A percentile compares a stretch with the other conserved stretches of the same genome.
phyloP scores from a whole-genome alignment of 2,888 invertebrate species.

The Synanthedon formicaeformis region DNA sequence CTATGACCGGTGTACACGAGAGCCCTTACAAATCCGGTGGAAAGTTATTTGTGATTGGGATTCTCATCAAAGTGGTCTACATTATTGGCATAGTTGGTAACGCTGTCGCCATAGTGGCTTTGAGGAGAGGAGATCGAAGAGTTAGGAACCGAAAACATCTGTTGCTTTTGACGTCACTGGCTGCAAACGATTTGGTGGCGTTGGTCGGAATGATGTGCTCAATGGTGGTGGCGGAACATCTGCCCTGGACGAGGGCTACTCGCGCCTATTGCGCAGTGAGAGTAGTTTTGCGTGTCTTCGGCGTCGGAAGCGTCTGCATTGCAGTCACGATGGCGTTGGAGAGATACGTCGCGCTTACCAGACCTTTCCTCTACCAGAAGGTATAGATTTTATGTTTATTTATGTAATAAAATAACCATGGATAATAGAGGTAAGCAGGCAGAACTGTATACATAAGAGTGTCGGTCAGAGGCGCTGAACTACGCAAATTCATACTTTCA shows the following conservation, averaged over 20 bases:
- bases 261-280: slow-evolving; percentile 74
- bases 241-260: slow-evolving; percentile 40
- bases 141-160: slow-evolving; percentile 84
- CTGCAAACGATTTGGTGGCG: slow-evolving; percentile 84
- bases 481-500: no score
- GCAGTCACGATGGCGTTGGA: slow-evolving; percentile 91
- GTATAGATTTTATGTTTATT: slow-evolving; percentile 40
- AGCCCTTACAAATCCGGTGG: slow-evolving; percentile 6
- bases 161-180: slow-evolving; percentile 81
- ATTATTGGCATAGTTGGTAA: slow-evolving; percentile 80
- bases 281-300: slow-evolving; percentile 84
- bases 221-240: slow-evolving; percentile 68
- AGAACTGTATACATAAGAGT: no score
- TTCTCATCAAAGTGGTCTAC: slow-evolving; percentile 69
- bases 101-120: slow-evolving; percentile 79
- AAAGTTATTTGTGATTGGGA: slow-evolving; percentile 18
- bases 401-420: no score
- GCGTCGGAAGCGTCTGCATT: slow-evolving; percentile 88
- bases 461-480: no score
- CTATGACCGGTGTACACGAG: slow-evolving; percentile 8
- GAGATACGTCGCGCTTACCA: slow-evolving; percentile 86
- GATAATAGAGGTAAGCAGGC: no score
- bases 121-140: slow-evolving; percentile 77
- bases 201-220: slow-evolving; percentile 80
- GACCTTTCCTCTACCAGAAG: slow-evolving; percentile 90